Evolutionary conservation across 2,797 vertebrate genomes (phyloP).

Genomic region (Nyctibius grandis): DNA sequence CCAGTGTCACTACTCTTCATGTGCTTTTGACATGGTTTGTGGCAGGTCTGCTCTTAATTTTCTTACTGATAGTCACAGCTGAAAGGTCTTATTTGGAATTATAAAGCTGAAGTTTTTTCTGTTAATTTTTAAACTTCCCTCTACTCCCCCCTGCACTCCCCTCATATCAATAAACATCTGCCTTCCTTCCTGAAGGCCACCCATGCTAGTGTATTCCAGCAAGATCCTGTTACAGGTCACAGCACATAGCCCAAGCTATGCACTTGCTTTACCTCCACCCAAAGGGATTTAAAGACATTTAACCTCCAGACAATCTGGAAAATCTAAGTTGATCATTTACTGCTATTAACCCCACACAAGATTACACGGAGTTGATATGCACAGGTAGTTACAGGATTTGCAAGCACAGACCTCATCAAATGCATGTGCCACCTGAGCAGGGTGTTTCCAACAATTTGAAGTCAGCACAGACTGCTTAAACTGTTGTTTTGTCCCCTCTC

Average conservation of each 20-base stretch:
- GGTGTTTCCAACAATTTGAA: not conserved
- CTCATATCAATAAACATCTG: slow-evolving; percentile 26
- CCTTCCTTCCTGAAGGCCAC: slow-evolving; percentile 32
- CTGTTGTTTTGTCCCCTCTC: not conserved
- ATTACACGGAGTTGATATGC: slow-evolving; percentile 45
- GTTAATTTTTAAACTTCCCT: slow-evolving; percentile 68
- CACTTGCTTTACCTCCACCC: slow-evolving; percentile 8
- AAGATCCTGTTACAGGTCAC: slow-evolving; percentile 62
- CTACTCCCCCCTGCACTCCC: not conserved
- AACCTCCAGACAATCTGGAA: slow-evolving; percentile 64
- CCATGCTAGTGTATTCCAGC: slow-evolving; percentile 57
- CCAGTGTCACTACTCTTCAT: not conserved
- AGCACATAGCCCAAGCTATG: slow-evolving; percentile 16
- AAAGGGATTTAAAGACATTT: slow-evolving; percentile 56
- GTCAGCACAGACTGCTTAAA: not conserved
- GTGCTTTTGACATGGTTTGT: not conserved
- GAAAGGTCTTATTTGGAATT: slow-evolving; percentile 20
- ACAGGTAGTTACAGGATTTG: slow-evolving; percentile 28
- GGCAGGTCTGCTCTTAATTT: not conserved
- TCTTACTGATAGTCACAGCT: slow-evolving; percentile 24
- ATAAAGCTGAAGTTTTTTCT: not conserved
- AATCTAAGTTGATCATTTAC: slow-evolving; percentile 77
- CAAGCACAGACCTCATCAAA: not conserved
- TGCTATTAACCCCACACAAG: slow-evolving; percentile 57
- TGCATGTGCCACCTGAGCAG: not conserved